These are phyloP conservation scores for Psilanteris sp. DNA, from an alignment of 1,140 invertebrate species.

Conservation along the genomic window DNA sequence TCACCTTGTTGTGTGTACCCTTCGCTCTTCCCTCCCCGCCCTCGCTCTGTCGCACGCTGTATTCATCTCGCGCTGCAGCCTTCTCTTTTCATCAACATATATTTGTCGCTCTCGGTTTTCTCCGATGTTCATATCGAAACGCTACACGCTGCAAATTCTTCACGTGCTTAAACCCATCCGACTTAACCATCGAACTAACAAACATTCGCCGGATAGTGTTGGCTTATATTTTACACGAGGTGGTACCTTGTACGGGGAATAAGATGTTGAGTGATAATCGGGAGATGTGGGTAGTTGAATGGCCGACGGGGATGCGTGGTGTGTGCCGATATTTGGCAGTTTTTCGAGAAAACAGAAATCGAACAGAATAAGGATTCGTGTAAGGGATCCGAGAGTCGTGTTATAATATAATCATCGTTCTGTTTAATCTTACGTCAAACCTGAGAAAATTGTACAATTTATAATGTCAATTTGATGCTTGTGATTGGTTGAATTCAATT, in stretches of 20 bases:
- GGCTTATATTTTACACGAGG: constrained; percentile 22
- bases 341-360: too few relatives aligned
- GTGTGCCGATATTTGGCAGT: too few relatives aligned
- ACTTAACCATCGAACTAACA: constrained; percentile 56
- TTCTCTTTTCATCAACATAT: constrained; percentile 59
- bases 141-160: constrained; percentile 70
- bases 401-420: too few relatives aligned
- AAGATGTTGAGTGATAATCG: constrained; percentile 41
- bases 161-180: constrained; percentile 64
- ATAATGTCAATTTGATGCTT: neutral
- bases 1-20: constrained; percentile 72
- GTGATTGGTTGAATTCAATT: neutral
- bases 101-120: constrained; percentile 39
- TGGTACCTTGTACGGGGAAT: constrained; percentile 14
- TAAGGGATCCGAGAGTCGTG: too few relatives aligned
- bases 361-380: too few relatives aligned
- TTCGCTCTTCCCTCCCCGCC: constrained; percentile 57
- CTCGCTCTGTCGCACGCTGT: constrained; percentile 47
- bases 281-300: neutral
- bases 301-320: too few relatives aligned
- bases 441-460: too few relatives aligned
- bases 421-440: too few relatives aligned
- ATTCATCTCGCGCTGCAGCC: constrained; percentile 49
- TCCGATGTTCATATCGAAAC: constrained; percentile 46
- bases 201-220: constrained; percentile 31